These are phyloP conservation scores for Polydrusus pterygomalis DNA, from an alignment of 2,888 invertebrate genomes.

Conservation along the genomic window DNA sequence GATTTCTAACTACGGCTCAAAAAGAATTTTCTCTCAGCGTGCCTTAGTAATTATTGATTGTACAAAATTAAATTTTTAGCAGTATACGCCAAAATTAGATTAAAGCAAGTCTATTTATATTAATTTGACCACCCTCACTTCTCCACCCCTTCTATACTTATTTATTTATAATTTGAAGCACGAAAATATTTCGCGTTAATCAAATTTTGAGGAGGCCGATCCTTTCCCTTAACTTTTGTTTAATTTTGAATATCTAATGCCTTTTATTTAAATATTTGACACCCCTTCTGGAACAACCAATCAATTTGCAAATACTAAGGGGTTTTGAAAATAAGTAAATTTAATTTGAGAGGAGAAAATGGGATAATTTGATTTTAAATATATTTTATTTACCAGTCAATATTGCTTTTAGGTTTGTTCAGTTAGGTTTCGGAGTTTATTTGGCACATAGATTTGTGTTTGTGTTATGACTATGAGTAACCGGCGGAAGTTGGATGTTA, in stretches of 20 bases:
- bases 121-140: background rate
- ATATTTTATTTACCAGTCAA: background rate
- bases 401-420: too few species aligned
- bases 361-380: background rate
- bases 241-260: slow-evolving; percentile 6
- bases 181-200: slow-evolving; percentile 1
- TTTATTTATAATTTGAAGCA: background rate
- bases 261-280: slow-evolving; percentile 4
- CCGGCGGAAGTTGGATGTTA: too few species aligned
- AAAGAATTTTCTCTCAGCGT: too few species aligned
- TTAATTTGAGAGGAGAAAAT: background rate
- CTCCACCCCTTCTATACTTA: too few species aligned
- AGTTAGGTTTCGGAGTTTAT: too few species aligned
- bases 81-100: background rate
- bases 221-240: slow-evolving; percentile 13
- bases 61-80: too few species aligned
- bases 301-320: slow-evolving; percentile 17
- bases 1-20: too few species aligned
- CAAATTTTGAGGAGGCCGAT: background rate
- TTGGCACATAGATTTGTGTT: too few species aligned
- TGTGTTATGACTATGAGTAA: too few species aligned
- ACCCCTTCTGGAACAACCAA: slow-evolving; percentile 11
- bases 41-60: too few species aligned
- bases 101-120: background rate
- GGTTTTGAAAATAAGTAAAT: background rate